Evolutionary conservation across 1,140 invertebrate genomes (phyloP).

Genomic region (Onthophagus taurus): DNA sequence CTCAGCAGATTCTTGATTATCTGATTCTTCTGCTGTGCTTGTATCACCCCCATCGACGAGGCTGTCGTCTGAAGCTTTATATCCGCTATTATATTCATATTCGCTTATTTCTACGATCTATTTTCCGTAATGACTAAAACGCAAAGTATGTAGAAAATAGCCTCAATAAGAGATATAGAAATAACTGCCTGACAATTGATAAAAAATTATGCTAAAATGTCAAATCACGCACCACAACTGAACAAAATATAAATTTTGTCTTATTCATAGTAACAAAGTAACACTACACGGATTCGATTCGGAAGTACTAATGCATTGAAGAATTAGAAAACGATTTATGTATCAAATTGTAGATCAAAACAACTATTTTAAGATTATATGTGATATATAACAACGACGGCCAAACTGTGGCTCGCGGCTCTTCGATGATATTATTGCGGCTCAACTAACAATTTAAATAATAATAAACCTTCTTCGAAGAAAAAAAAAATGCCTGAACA

Average conservation of each 20-base stretch:
- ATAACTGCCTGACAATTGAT: not conserved
- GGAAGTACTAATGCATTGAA: too few species aligned
- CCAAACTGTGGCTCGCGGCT: too few species aligned
- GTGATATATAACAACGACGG: too few species aligned
- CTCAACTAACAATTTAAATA: too few species aligned
- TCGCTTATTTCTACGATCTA: not conserved
- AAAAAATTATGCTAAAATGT: not conserved
- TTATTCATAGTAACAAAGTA: not conserved
- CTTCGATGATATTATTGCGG: too few species aligned
- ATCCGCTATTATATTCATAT: not conserved
- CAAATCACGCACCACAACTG: not conserved
- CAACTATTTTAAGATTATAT: too few species aligned
- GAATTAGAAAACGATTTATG: too few species aligned
- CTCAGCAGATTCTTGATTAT: not conserved
- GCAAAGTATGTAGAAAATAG: not conserved
- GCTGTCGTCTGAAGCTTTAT: not conserved
- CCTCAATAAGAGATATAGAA: not conserved
- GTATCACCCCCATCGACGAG: not conserved
- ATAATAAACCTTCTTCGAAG: too few species aligned
- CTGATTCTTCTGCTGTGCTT: not conserved
- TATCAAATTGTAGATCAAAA: too few species aligned
- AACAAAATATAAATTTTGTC: not conserved
- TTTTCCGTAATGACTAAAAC: not conserved
- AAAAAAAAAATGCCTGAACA: too few species aligned
- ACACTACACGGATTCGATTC: not conserved